phyloP scores from a whole-genome alignment of 2,113 vertebrate species.

The Plestiodon gilberti region DNA sequence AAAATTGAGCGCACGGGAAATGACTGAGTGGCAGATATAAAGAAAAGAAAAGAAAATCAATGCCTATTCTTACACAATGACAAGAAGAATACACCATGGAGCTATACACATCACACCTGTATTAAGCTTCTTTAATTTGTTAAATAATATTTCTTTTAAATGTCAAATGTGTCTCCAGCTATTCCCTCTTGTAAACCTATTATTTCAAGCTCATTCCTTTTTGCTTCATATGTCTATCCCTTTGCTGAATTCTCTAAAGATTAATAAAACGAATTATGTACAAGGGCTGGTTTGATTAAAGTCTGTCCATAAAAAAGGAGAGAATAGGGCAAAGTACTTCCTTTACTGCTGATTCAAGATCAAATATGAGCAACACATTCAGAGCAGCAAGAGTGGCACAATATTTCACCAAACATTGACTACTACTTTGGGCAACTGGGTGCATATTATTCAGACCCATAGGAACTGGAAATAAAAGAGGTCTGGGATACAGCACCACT shows the following conservation, averaged over 20 bases:
- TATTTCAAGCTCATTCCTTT: background rate
- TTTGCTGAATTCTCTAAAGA: constrained; percentile 8
- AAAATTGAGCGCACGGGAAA: background rate
- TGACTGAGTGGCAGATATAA: background rate
- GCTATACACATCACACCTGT: background rate
- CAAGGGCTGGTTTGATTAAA: constrained; percentile 6
- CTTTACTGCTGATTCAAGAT: background rate
- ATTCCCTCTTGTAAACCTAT: background rate
- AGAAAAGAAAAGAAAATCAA: background rate
- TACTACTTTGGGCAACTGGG: background rate
- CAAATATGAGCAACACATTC: background rate
- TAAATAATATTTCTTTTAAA: constrained; percentile 3
- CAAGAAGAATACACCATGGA: background rate
- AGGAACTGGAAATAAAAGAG: background rate
- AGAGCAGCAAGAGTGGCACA: background rate
- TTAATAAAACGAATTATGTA: constrained; percentile 6
- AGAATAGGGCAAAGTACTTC: background rate
- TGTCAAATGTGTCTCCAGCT: background rate
- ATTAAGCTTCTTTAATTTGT: background rate
- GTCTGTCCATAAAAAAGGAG: background rate
- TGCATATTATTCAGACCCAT: background rate
- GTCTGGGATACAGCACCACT: background rate
- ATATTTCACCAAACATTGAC: background rate
- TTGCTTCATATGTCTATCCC: background rate
- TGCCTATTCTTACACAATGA: background rate